Conservation (phyloP, 2,888 invertebrate genomes). For the Danaus chrysippus region DNA sequence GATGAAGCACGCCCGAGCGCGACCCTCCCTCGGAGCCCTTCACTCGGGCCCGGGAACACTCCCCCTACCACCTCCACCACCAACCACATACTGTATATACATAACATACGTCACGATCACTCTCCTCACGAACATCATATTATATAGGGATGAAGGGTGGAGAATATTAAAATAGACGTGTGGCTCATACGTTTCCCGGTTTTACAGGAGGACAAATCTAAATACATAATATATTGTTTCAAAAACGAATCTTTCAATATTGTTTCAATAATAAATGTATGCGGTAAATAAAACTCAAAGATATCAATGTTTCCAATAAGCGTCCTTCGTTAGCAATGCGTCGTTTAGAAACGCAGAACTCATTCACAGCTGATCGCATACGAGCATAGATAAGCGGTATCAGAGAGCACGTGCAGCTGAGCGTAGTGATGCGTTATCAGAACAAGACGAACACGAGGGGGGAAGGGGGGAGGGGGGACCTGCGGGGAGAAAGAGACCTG, state of each 20-base stretch:
- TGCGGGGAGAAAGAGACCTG: no score
- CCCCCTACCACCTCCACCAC: constrained; percentile 34
- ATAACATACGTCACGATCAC: not conserved
- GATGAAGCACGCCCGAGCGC: constrained; percentile 36
- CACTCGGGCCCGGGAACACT: constrained; percentile 17
- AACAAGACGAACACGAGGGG: no score
- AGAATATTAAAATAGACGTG: no score
- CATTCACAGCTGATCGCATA: constrained; percentile 20
- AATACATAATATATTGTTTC: no score
- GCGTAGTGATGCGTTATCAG: not conserved
- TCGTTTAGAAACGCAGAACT: not conserved
- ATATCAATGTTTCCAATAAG: not conserved
- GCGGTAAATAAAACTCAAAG: no score
- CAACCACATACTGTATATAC: constrained; percentile 30
- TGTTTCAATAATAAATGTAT: no score
- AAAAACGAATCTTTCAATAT: no score
- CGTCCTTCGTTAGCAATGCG: not conserved
- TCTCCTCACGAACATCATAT: no score
- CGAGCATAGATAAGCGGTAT: constrained; percentile 19
- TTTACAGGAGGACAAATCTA: no score
- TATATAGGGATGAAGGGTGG: no score
- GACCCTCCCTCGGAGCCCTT: constrained; percentile 28
- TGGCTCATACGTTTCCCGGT: no score
- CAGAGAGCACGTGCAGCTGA: constrained; percentile 9
- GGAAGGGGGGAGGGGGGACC: no score